Base-by-base conservation (phyloP, 1,140 invertebrate genomes). In the Drosophila orosa region DNA sequence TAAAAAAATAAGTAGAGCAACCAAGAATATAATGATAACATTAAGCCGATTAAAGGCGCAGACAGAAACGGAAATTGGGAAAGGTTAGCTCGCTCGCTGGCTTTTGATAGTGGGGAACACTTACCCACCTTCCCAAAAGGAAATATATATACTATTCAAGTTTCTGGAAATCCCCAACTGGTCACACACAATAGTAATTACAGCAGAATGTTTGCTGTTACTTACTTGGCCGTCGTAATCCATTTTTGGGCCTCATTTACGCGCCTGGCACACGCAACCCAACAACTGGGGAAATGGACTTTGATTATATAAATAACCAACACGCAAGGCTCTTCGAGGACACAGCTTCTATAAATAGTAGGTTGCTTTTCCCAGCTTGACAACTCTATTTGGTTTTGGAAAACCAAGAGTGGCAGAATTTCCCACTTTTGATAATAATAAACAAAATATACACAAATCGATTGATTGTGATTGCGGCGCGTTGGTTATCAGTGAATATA, bases 261-360 rank as follows among this genome's bases (percentile, higher is more conserved):
- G 65, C 65, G 27, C 17, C 35, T 4, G 17, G 8, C 65, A 68
- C 65, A 61, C n/a, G n/a, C n/a, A n/a, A n/a, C n/a, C n/a, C 65
- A 52, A 66, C 35, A 17, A 17, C 25, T 22, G 31, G 61, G 45
- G 45, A 68, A 68, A 68, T 44, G 61, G 44, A 66, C 60, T 66
- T 27, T 7, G n/a, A 50, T 67, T 68, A 66, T 72, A 81, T 72
- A 81, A 80, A 80, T 80, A 80, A 66, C 40, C 35, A 24, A 24
- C 78, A 80, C 78, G 78, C 78, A 54, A 81, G 44, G 60, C 27
- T 48, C 22, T 27, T 27, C 45, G 45, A 68, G 65, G 61, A 68
- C 45, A 27, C 2, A 1, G 2, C 5, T 47, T 24, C 65, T 66
- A 66, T 44, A 52, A 68, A 68, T 68, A 68, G 65, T 40, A 25